Evolutionary conservation across 1,140 invertebrate species (phyloP).

Genomic region (Aporrectodea caliginosa): DNA sequence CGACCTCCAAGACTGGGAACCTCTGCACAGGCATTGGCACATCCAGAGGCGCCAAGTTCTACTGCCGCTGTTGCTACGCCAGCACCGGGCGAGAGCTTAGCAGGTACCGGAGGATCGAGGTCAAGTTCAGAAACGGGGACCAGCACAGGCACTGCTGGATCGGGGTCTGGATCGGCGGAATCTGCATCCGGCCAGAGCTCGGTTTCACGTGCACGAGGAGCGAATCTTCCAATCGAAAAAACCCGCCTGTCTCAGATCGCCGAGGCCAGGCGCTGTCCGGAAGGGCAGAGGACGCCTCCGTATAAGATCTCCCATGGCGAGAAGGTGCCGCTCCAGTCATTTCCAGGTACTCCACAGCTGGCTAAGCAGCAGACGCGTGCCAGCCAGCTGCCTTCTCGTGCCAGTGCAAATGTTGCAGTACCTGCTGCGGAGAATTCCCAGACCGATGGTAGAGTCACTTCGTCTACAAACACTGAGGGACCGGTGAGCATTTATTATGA

Average conservation of each 20-base stretch:
- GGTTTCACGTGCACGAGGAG: background rate
- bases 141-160: conserved; percentile 5
- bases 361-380: background rate
- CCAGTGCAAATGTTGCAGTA: background rate
- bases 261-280: background rate
- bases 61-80: background rate
- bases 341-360: background rate
- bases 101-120: background rate
- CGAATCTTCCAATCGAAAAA: conserved; percentile 6
- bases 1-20: background rate
- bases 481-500: conserved; percentile 8
- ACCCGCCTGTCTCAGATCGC: conserved; percentile 14
- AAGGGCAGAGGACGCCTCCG: background rate
- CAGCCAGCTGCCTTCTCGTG: background rate
- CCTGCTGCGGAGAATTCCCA: background rate
- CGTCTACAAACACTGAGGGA: conserved; percentile 18
- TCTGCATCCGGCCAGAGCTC: background rate
- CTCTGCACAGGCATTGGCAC: background rate
- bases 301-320: background rate
- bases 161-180: background rate
- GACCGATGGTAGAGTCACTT: conserved; percentile 8
- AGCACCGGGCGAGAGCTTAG: background rate
- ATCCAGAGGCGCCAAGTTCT: background rate
- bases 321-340: background rate
- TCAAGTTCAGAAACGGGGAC: background rate